phyloP scores from a whole-genome alignment of 2,113 vertebrate genomes.

The Melanerpes aurifrons region DNA sequence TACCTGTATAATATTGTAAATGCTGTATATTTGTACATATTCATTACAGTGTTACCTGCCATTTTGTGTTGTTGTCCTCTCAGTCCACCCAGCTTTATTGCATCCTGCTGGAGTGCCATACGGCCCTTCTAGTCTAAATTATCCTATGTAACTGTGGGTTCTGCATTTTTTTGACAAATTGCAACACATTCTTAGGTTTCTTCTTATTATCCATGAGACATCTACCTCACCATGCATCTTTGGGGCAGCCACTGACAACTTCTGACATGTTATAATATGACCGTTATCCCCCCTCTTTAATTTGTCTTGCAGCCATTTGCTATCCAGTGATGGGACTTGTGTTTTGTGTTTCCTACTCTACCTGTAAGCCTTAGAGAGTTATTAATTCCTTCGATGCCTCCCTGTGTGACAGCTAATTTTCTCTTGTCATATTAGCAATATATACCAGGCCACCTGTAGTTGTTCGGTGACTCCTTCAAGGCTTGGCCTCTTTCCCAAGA shows the following conservation, averaged over 20 bases:
- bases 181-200: not conserved
- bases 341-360: not conserved
- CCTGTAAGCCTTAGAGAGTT: not conserved
- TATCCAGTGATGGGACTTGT: not conserved
- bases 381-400: not conserved
- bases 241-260: not conserved
- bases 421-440: not conserved
- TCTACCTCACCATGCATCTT: not conserved
- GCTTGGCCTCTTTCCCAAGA: not conserved
- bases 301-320: not conserved
- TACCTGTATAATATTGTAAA: too few species aligned
- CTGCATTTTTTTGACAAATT: not conserved
- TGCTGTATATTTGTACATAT: too few species aligned
- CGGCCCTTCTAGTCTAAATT: slow-evolving; percentile 10
- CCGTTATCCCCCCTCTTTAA: not conserved
- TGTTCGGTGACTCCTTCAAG: not conserved
- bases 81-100: not conserved
- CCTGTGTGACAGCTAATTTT: not conserved
- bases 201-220: too few species aligned
- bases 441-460: not conserved
- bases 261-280: not conserved
- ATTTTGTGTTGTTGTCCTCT: not conserved
- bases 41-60: not conserved
- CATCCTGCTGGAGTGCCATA: not conserved
- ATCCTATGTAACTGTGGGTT: not conserved